Base-by-base conservation (phyloP, 2,888 invertebrate species). In the Nipponacmea schrenckii region DNA sequence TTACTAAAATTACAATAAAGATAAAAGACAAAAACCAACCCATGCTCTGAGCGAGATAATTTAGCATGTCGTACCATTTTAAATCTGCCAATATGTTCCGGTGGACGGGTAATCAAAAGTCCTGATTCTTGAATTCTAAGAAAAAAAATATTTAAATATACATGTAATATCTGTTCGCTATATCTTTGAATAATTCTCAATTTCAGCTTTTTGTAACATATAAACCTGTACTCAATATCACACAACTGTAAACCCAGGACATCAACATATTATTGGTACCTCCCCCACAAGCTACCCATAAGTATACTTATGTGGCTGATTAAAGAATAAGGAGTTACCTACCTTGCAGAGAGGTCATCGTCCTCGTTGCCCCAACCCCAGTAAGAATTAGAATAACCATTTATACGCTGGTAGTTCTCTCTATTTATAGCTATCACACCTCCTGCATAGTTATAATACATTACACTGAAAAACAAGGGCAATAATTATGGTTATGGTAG, bases 351-450 rank as follows among this genome's bases (percentile, higher is more conserved):
- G 46, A 86, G 79, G 68, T 88, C 88, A 75, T 88, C 87, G 76
- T 88, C 88, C 75, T 88, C 88, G 68, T 83, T 85, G 4, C 88
- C 88, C 88, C 88, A 88, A 10, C 89, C 89, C 89, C 89, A 89
- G 79, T 88, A 89, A 44, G 87, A 84, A 76, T 91, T 91, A 24
- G 90, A 89, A 77, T 89, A 91, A 17, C 91, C 91, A 76, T 91
- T 91, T 45, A 91, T 87, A 17, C 80, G 80, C n/a, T 82, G 76
- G 68, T 88, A 87, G 74, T 90, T 89, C n/a, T 85, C 84, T 69
- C 85, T 83, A 62, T 85, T 88, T 26, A 90, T 80, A 17, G 90
- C 89, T 56, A 89, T 79, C 15, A 89, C 90, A 12, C 90, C 90
- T 26, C 90, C 90, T 46, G 88, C 89, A 70, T 89, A 86, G 74